Conservation (phyloP, 2,888 invertebrate species). For the Dryococelus australis region DNA sequence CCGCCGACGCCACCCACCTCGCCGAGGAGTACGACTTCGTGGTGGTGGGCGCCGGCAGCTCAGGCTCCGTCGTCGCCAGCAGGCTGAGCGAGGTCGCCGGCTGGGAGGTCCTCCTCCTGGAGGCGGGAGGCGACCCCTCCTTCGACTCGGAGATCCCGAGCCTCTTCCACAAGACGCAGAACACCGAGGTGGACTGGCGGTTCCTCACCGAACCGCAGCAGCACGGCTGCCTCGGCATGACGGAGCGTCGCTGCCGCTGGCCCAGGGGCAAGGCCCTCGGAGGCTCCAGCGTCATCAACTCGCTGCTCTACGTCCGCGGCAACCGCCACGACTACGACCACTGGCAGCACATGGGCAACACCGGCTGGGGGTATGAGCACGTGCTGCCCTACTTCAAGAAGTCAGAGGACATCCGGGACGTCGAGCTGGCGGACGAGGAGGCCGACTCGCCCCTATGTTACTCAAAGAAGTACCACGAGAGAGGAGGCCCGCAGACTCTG, state of each 20-base stretch:
- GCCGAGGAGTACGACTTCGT: slow-evolving; percentile 59
- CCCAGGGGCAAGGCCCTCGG: slow-evolving; percentile 82
- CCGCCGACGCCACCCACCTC: background rate
- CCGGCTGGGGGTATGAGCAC: slow-evolving; percentile 80
- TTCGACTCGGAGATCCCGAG: slow-evolving; percentile 56
- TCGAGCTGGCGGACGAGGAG: slow-evolving; percentile 53
- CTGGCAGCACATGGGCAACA: slow-evolving; percentile 80
- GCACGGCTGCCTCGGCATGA: slow-evolving; percentile 62
- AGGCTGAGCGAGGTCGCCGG: slow-evolving; percentile 57
- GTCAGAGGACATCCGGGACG: slow-evolving; percentile 71
- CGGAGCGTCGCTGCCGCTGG: slow-evolving; percentile 66
- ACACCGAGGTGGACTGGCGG: slow-evolving; percentile 68
- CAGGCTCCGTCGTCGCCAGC: slow-evolving; percentile 64
- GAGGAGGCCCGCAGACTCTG: slow-evolving; percentile 82
- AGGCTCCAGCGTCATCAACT: slow-evolving; percentile 84
- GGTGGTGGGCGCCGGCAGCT: slow-evolving; percentile 65
- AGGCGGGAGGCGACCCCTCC: slow-evolving; percentile 43
- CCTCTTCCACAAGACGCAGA: slow-evolving; percentile 52
- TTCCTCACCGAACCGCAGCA: slow-evolving; percentile 72
- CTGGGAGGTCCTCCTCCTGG: slow-evolving; percentile 41
- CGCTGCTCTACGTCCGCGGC: slow-evolving; percentile 83
- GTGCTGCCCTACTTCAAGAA: slow-evolving; percentile 80
- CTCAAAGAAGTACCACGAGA: slow-evolving; percentile 69
- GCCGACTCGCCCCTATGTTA: background rate
- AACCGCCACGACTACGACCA: slow-evolving; percentile 80